These are phyloP conservation scores for Pantherophis guttatus DNA, from an alignment of 2,113 vertebrate genomes.

Conservation along the genomic window DNA sequence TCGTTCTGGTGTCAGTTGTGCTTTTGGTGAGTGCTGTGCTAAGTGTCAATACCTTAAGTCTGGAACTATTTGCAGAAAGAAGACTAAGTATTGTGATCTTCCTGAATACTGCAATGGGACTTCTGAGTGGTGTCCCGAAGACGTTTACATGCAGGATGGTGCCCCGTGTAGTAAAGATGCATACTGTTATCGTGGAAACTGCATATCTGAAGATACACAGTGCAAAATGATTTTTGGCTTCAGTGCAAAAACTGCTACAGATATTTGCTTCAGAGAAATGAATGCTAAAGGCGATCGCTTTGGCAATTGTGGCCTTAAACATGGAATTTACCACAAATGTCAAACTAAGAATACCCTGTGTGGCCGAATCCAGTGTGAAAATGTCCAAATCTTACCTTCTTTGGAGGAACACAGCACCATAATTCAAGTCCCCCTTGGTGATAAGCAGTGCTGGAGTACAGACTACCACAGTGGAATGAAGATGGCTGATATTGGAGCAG, in stretches of 20 bases:
- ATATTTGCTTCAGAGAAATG: slow-evolving; percentile 15
- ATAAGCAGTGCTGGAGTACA: slow-evolving; percentile 5
- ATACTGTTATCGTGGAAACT: slow-evolving; percentile 69
- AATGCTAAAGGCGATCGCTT: slow-evolving; percentile 38
- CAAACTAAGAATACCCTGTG: slow-evolving; percentile 4
- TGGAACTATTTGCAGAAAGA: slow-evolving; percentile 62
- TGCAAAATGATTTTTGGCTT: slow-evolving; percentile 70
- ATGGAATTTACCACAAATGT: slow-evolving; percentile 7
- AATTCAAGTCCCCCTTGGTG: not conserved
- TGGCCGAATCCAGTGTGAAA: slow-evolving; percentile 41
- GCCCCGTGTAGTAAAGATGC: slow-evolving; percentile 57
- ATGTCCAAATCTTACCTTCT: slow-evolving; percentile 3
- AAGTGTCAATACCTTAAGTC: slow-evolving; percentile 59
- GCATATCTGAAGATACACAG: slow-evolving; percentile 67
- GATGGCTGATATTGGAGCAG: not conserved
- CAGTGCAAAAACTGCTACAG: not conserved
- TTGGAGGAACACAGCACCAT: slow-evolving; percentile 14
- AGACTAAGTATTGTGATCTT: slow-evolving; percentile 65
- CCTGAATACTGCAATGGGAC: slow-evolving; percentile 69
- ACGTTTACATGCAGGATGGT: slow-evolving; percentile 70
- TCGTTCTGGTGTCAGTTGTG: slow-evolving; percentile 22
- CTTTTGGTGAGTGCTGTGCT: slow-evolving; percentile 26
- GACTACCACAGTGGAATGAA: not conserved
- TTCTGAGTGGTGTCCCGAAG: slow-evolving; percentile 62
- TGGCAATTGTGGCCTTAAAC: slow-evolving; percentile 30